Evolutionary conservation across 2,797 vertebrate species (phyloP).

Genomic region (Rhyacichthys aspro): DNA sequence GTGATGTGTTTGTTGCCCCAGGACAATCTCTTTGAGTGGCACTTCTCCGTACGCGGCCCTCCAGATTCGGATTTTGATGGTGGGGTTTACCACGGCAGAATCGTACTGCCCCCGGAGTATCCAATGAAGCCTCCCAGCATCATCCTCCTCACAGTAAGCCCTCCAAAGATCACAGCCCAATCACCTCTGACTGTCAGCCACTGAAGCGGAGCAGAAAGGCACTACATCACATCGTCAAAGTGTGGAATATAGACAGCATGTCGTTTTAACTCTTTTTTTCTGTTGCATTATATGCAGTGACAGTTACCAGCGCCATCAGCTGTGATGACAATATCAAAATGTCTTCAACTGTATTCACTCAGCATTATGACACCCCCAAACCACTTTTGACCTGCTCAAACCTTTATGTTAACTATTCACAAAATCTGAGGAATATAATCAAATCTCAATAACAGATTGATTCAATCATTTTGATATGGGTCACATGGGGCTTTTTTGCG

Average conservation of each 20-base stretch:
- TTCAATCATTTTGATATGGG: no score
- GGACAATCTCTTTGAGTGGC: conserved; percentile 99
- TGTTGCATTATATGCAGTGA: conserved; percentile 24
- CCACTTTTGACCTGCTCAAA: no score
- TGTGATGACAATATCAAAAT: conserved; percentile 22
- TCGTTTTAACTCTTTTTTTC: conserved; percentile 34
- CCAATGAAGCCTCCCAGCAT: conserved; percentile 99
- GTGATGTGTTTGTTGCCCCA: conserved; percentile 54
- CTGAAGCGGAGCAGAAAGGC: conserved; percentile 14
- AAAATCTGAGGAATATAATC: no score
- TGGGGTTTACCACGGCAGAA: conserved; percentile 95
- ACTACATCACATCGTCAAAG: conserved; percentile 41
- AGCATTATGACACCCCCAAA: conserved; percentile 17
- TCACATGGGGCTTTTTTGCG: no score
- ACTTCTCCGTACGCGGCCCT: conserved; percentile 96
- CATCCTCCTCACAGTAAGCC: conserved; percentile 93
- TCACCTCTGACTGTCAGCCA: conserved; percentile 9
- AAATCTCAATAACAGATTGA: no score
- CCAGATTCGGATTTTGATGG: conserved; percentile 97
- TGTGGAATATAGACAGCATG: conserved; percentile 26
- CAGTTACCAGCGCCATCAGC: conserved; percentile 39
- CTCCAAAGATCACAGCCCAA: background rate
- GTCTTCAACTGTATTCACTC: conserved; percentile 20
- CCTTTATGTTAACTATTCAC: no score
- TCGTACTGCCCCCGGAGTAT: conserved; percentile 95